Base-by-base conservation (phyloP, 2,113 vertebrate species). In the Cochlearius cochlearius region DNA sequence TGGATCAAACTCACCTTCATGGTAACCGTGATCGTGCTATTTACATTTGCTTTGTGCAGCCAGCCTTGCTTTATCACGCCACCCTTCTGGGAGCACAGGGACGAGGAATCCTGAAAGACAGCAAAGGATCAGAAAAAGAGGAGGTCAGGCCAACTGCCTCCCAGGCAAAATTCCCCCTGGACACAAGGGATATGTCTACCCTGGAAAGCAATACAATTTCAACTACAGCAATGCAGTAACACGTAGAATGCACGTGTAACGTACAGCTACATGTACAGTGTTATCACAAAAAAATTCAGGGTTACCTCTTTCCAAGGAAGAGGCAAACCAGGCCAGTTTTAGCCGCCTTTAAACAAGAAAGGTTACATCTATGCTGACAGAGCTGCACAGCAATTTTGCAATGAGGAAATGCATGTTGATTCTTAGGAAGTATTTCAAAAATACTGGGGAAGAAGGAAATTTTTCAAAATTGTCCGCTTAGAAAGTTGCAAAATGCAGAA, bases 21-120 rank as follows among this genome's bases (percentile, higher is more conserved):
- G 97, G 99, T 99, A 72, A 99, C 99, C 10, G 99, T 99, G 97
- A 99, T 99, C 36, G 99, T 99, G 98, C 99, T 99, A 95, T 99
- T 99, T 82, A 99, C 98, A 88, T 99, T 99, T 87, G 99, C 99
- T 97, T 99, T 99, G 98, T 99, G 98, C 81, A 99, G 98, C 99
- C 99, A 99, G 96, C 99, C 99, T 98, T 99, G 99, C 97, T 99
- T 99, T 97, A 99, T 98, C 92, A 99, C 98, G 34, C 99, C 99
- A 18, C 99, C 99, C 94, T 98, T 99, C 97, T 99, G 99, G 75
- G 99, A 99, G 97, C 99, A 99, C 71, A 99, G 95, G 2, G 99
- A 99, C 0, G 99, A 96, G 2, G 99, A 97, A 96, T 99, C 99
- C 99, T 99, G 96, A 88, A 92, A 97, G 8, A 95, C 29, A 96